Conservation (phyloP, 2,797 vertebrate species). For the Delichon dasypus region DNA sequence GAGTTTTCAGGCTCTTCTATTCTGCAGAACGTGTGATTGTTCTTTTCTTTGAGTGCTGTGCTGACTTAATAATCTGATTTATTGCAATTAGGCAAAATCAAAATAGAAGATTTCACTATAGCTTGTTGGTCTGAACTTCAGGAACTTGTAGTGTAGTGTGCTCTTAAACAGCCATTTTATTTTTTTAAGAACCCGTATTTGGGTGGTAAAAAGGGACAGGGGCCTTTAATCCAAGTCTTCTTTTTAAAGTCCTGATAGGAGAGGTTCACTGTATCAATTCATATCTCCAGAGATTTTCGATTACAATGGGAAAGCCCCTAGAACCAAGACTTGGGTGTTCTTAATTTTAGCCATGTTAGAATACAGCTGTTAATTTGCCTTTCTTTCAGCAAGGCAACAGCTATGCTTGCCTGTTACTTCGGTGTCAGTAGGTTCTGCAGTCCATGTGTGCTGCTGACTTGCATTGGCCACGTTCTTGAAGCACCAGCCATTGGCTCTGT, state of each 20-base stretch:
- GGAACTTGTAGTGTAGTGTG: background rate
- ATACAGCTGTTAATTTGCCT: background rate
- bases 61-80: background rate
- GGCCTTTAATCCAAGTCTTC: background rate
- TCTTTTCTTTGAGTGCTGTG: background rate
- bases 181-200: background rate
- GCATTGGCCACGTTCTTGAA: background rate
- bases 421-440: background rate
- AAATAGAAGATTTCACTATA: background rate
- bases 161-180: background rate
- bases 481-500: accelerated
- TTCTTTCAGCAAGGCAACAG: background rate
- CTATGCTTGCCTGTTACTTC: background rate
- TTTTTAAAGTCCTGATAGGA: background rate
- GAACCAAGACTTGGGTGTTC: background rate
- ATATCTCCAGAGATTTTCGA: background rate
- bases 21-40: background rate
- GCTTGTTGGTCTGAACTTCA: background rate
- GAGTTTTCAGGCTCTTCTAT: slow-evolving; percentile 6
- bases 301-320: background rate
- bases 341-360: background rate
- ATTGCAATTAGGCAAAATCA: background rate
- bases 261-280: background rate
- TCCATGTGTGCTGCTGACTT: accelerated
- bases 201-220: background rate